A percentile compares a stretch with the other conserved stretches of the same genome.
Evolutionary conservation across 2,888 invertebrate genomes (phyloP).

Genomic region (Hydriomena furcata): DNA sequence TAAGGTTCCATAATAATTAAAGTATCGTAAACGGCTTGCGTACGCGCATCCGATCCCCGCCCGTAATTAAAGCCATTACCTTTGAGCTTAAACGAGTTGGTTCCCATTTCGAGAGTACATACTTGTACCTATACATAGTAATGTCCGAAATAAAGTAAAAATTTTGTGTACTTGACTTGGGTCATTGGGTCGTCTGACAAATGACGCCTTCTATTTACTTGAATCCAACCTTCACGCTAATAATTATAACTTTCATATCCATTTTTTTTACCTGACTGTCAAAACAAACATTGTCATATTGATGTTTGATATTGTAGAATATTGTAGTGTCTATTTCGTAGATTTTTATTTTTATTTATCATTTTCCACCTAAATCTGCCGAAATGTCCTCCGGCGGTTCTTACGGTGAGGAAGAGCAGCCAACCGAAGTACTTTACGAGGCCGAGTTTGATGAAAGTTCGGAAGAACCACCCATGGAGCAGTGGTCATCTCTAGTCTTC

Average conservation of each 20-base stretch:
- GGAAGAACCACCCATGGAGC: slow-evolving; percentile 58
- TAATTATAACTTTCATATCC: no score
- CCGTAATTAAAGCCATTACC: slow-evolving; percentile 43
- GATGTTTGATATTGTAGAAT: slow-evolving; percentile 14
- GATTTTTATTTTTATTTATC: slow-evolving; percentile 11
- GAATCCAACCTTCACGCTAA: no score
- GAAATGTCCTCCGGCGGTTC: slow-evolving; percentile 13
- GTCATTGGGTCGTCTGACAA: no score
- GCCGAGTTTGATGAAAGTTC: slow-evolving; percentile 48
- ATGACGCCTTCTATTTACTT: no score
- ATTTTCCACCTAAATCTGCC: slow-evolving; percentile 7
- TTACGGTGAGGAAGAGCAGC: slow-evolving; percentile 1
- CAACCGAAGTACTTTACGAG: slow-evolving; percentile 26
- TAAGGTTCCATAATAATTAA: slow-evolving; percentile 42
- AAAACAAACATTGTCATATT: background rate
- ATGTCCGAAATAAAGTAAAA: no score
- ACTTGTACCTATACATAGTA: background rate
- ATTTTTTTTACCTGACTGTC: background rate
- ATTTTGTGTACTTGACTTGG: no score
- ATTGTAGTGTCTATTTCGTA: slow-evolving; percentile 1
- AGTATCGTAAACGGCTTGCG: slow-evolving; percentile 43
- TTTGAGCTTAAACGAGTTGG: slow-evolving; percentile 28
- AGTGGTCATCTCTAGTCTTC: slow-evolving; percentile 63
- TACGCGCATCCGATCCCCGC: slow-evolving; percentile 37
- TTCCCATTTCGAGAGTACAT: slow-evolving; percentile 3